Evolutionary conservation across 2,797 vertebrate genomes (phyloP).

Genomic region (Phylloscopus collybita): DNA sequence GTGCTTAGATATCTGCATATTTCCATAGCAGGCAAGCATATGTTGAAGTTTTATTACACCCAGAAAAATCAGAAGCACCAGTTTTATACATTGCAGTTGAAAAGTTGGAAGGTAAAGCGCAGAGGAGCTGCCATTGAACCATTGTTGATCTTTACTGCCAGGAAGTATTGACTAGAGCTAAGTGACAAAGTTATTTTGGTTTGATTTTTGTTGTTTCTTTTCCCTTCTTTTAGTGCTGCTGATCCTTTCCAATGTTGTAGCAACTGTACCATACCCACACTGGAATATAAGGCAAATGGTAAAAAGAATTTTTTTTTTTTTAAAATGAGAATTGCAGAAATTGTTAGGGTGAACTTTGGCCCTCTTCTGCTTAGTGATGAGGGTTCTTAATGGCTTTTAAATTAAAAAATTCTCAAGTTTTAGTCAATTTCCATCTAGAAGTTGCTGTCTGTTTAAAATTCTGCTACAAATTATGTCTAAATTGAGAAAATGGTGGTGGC

Average conservation of each 20-base stretch:
- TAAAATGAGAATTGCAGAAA: background rate
- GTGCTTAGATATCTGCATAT: background rate
- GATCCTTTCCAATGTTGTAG: background rate
- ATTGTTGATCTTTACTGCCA: background rate
- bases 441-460: background rate
- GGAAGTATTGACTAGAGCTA: background rate
- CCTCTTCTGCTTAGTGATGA: background rate
- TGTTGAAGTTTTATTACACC: background rate
- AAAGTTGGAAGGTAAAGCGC: background rate
- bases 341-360: background rate
- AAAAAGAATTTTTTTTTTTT: background rate
- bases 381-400: background rate
- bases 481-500: background rate
- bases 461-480: background rate
- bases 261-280: background rate
- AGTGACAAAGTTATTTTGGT: background rate
- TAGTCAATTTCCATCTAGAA: background rate
- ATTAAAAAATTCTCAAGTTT: background rate
- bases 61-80: background rate
- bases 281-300: background rate
- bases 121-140: background rate
- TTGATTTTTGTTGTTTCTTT: background rate
- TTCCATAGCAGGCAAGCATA: background rate
- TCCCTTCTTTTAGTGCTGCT: background rate
- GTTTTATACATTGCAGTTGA: background rate